These are phyloP conservation scores for Julus scanicus DNA, from an alignment of 2,888 invertebrate species.

Conservation along the genomic window DNA sequence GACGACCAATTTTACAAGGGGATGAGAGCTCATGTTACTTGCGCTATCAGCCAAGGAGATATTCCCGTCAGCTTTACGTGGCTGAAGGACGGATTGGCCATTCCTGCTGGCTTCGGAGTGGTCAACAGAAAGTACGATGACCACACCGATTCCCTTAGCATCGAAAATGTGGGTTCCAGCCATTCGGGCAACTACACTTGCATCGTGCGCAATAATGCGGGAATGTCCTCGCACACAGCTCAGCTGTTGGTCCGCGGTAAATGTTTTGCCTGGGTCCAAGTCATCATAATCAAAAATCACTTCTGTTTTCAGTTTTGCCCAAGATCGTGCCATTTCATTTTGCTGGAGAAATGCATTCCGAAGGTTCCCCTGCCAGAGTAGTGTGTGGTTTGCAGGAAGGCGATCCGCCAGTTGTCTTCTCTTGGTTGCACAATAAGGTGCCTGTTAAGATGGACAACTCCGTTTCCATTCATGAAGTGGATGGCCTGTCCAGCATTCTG, in stretches of 20 bases:
- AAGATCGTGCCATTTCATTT: constrained; percentile 74
- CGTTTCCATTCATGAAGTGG: constrained; percentile 64
- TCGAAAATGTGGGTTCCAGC: constrained; percentile 61
- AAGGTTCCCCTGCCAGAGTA: constrained; percentile 83
- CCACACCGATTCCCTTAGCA: constrained; percentile 61
- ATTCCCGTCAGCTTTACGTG: constrained; percentile 57
- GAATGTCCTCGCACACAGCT: constrained; percentile 60
- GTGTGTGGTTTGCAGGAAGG: constrained; percentile 84
- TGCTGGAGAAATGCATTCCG: constrained; percentile 81
- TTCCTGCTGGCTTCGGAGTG: constrained; percentile 59
- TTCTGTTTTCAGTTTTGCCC: constrained; percentile 71
- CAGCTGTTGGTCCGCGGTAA: constrained; percentile 62
- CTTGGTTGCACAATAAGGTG: constrained; percentile 82
- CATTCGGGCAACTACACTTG: constrained; percentile 59
- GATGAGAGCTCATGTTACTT: constrained; percentile 61
- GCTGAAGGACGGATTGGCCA: constrained; percentile 57
- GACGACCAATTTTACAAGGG: constrained; percentile 69
- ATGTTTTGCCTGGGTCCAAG: background rate
- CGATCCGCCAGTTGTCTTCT: constrained; percentile 81
- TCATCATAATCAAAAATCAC: background rate
- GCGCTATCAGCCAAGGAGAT: constrained; percentile 58
- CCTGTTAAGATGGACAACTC: constrained; percentile 54
- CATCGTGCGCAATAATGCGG: constrained; percentile 59
- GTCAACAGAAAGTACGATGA: constrained; percentile 60
- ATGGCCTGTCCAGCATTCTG: constrained; percentile 81